Evolutionary conservation across 1,140 invertebrate genomes (phyloP).

Genomic region (Brachionus koreanus): DNA sequence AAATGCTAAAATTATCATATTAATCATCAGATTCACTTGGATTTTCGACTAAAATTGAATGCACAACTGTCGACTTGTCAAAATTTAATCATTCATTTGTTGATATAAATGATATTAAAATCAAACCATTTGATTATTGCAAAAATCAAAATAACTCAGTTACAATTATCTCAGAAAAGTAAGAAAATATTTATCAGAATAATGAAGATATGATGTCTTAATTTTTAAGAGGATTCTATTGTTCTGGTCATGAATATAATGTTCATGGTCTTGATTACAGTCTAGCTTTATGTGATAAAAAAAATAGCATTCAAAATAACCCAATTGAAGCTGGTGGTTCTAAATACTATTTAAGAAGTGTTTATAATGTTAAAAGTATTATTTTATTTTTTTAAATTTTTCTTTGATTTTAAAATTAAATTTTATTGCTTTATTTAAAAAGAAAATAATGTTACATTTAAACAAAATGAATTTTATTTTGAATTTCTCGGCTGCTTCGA

Average conservation of each 20-base stretch:
- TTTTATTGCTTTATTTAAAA: background rate
- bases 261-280: background rate
- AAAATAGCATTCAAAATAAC: too few relatives aligned
- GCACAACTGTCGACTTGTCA: background rate
- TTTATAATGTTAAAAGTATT: background rate
- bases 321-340: background rate
- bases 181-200: background rate
- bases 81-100: background rate
- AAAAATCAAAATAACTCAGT: background rate
- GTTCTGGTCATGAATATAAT: background rate
- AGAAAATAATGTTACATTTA: background rate
- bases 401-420: background rate
- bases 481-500: background rate
- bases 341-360: background rate
- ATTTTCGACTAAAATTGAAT: background rate
- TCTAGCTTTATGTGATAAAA: background rate
- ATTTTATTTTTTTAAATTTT: background rate
- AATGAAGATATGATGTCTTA: background rate
- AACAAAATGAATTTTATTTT: background rate
- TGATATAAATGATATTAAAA: background rate
- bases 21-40: background rate
- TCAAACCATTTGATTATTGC: background rate
- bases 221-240: background rate
- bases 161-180: background rate
- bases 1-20: background rate